Percentiles rank a stretch among this genome's conserved stretches.
Conservation (phyloP, 1,140 invertebrate species). For the Rhopalosiphum padi region DNA sequence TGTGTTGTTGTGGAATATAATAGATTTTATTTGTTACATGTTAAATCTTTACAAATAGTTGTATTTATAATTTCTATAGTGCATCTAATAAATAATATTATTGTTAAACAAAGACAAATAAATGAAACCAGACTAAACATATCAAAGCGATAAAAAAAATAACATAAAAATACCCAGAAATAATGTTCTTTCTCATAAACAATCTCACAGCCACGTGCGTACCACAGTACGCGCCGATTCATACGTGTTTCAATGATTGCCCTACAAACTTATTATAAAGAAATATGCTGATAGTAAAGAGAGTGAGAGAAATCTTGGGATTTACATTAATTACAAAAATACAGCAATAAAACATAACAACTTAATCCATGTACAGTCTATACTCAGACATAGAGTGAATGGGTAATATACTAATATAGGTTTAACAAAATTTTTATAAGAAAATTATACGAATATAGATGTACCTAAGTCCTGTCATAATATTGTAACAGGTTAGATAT, state of each 20-base stretch:
- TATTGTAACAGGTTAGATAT: too few species aligned
- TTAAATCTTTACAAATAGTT: neutral
- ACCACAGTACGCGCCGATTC: neutral
- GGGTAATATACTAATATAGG: neutral
- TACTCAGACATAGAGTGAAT: too few species aligned
- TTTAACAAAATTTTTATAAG: neutral
- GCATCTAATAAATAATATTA: neutral
- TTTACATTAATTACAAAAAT: too few species aligned
- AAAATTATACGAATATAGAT: neutral
- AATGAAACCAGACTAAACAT: neutral
- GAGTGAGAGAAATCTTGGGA: neutral
- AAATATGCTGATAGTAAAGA: neutral
- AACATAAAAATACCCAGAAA: too few species aligned
- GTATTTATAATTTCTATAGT: neutral
- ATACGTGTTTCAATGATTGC: neutral
- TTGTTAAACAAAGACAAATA: neutral
- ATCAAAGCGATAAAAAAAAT: neutral
- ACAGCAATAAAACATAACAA: too few species aligned
- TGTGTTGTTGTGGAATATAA: neutral
- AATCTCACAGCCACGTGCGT: neutral
- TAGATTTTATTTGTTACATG: neutral
- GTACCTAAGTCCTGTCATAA: too few species aligned
- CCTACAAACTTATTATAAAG: neutral
- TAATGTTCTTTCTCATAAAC: too few species aligned
- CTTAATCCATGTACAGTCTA: too few species aligned